phyloP scores from a whole-genome alignment of 2,113 vertebrate species.

The Nycticryphes semicollaris region DNA sequence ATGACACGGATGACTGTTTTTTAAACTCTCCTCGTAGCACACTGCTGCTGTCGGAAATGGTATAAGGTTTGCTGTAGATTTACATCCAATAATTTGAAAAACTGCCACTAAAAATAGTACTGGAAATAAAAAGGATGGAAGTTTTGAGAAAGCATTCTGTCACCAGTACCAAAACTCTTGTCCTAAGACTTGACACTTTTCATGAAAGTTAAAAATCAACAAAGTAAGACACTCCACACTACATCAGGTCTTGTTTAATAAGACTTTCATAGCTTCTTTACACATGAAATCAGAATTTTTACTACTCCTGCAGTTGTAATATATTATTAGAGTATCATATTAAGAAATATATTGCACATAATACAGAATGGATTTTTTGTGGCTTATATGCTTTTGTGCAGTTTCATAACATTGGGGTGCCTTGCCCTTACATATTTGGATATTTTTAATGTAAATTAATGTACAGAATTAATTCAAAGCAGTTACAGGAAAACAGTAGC shows the following conservation, averaged over 20 bases:
- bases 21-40: not conserved
- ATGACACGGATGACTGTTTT: rapidly evolving
- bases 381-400: not conserved
- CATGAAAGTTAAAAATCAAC: not conserved
- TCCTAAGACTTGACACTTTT: not conserved
- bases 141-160: not conserved
- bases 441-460: not conserved
- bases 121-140: not conserved
- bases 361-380: not conserved
- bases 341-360: not conserved
- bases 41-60: not conserved
- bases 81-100: not conserved
- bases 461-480: not conserved
- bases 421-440: not conserved
- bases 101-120: not conserved
- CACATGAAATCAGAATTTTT: not conserved
- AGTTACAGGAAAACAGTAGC: not conserved
- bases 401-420: not conserved
- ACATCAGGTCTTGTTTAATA: not conserved
- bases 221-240: not conserved
- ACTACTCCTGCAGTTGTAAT: not conserved
- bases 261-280: not conserved
- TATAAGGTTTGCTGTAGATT: not conserved
- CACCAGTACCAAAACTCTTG: not conserved
- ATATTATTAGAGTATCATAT: not conserved